Evolutionary conservation across 2,113 vertebrate species (phyloP).

Genomic region (Ramphastos sulfuratus): DNA sequence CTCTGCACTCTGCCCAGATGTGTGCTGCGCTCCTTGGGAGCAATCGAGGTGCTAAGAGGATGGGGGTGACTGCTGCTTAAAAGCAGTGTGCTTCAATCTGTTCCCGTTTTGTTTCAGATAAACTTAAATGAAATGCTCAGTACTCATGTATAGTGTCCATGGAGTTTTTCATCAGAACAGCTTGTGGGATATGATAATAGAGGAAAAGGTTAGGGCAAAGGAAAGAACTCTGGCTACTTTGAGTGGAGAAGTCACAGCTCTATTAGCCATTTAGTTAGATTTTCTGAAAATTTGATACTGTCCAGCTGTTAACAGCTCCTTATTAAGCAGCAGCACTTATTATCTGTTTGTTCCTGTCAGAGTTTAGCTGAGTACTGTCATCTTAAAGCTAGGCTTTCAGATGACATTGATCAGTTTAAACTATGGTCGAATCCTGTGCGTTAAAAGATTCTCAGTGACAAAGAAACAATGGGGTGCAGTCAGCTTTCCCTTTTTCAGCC

Average conservation of each 20-base stretch:
- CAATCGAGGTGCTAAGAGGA: neutral
- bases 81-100: neutral
- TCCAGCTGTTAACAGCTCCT: neutral
- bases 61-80: neutral
- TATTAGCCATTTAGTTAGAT: neutral
- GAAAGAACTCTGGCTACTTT: neutral
- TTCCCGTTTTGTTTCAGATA: neutral
- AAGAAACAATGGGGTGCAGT: neutral
- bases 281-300: neutral
- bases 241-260: neutral
- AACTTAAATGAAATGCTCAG: neutral
- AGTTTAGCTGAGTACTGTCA: neutral
- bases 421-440: neutral
- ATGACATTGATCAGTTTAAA: neutral
- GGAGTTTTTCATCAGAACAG: neutral
- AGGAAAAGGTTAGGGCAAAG: neutral
- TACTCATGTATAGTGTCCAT: rapidly evolving
- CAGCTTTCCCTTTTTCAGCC: neutral
- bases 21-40: neutral
- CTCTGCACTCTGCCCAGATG: neutral
- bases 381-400: neutral
- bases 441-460: neutral
- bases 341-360: neutral
- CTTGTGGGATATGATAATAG: neutral
- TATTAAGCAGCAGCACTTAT: neutral